Evolutionary conservation across 2,113 vertebrate species (phyloP).

Genomic region (Bubalus kerabau): DNA sequence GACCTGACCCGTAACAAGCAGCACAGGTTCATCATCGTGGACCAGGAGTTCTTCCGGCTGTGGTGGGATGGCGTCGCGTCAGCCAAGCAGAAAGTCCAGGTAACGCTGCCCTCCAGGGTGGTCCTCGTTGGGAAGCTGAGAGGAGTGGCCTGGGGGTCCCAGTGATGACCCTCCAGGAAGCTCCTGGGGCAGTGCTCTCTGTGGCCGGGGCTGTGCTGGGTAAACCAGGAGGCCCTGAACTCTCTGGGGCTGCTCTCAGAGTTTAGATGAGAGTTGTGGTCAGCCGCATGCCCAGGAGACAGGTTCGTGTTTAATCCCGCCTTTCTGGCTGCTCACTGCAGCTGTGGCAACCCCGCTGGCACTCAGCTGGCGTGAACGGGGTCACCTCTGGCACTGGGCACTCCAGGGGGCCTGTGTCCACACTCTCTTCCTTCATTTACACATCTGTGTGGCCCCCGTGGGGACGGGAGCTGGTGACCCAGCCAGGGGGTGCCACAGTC

Average conservation of each 20-base stretch:
- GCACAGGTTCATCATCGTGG: constrained; percentile 89
- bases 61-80: constrained; percentile 89
- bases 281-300: not conserved
- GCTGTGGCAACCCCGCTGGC: accelerated
- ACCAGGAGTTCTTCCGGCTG: constrained; percentile 93
- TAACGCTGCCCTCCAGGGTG: constrained; percentile 19
- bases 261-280: not conserved
- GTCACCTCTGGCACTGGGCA: not conserved
- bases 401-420: not conserved
- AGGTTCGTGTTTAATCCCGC: not conserved
- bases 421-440: accelerated
- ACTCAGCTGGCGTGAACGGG: not conserved
- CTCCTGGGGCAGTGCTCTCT: not conserved
- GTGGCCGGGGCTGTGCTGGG: accelerated
- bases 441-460: accelerated
- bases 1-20: constrained; percentile 80
- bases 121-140: accelerated
- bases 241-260: not conserved
- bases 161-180: not conserved
- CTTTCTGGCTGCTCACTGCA: not conserved
- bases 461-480: not conserved
- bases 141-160: not conserved
- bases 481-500: not conserved
- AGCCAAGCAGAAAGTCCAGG: constrained; percentile 84
- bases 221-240: not conserved